Percentiles rank a stretch among this genome's conserved stretches.
Conservation (phyloP, 2,888 invertebrate species). For the Labia minor region DNA sequence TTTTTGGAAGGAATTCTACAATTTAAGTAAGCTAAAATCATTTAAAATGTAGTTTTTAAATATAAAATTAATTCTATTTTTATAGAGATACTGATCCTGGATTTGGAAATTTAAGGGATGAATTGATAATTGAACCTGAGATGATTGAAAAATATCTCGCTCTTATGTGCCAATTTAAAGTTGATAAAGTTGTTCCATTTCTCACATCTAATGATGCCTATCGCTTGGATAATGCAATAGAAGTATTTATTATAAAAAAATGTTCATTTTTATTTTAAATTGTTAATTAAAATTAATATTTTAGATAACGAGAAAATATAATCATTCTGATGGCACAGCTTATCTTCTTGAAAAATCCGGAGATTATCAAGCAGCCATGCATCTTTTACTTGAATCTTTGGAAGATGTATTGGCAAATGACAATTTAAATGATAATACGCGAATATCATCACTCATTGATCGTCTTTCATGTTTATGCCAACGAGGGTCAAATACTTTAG, state of each 20-base stretch:
- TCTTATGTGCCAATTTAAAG: slow-evolving; percentile 48
- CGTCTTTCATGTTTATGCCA: slow-evolving; percentile 34
- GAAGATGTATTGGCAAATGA: slow-evolving; percentile 26
- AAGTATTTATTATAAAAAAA: too few relatives aligned
- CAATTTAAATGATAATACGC: not conserved
- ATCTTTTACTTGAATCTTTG: slow-evolving; percentile 32
- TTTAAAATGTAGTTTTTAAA: slow-evolving; percentile 16
- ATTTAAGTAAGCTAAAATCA: slow-evolving; percentile 33
- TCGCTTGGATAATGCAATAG: slow-evolving; percentile 49
- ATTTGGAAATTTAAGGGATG: slow-evolving; percentile 29
- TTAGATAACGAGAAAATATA: slow-evolving; percentile 33
- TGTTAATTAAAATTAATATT: not conserved
- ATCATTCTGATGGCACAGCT: slow-evolving; percentile 55
- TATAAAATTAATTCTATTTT: too few relatives aligned
- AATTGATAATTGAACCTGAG: slow-evolving; percentile 34
- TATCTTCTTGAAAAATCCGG: slow-evolving; percentile 64
- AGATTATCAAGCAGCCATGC: slow-evolving; percentile 59
- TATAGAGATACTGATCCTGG: slow-evolving; percentile 29
- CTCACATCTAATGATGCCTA: slow-evolving; percentile 45
- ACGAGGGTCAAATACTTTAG: slow-evolving; percentile 38
- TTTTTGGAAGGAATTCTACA: slow-evolving; percentile 50
- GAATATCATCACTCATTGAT: not conserved
- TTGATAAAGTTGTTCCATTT: slow-evolving; percentile 43
- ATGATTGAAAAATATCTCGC: slow-evolving; percentile 51
- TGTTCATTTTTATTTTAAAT: slow-evolving; percentile 18